These are phyloP conservation scores for Holocentrus rufus DNA, from an alignment of 2,797 vertebrate species.

Conservation along the genomic window DNA sequence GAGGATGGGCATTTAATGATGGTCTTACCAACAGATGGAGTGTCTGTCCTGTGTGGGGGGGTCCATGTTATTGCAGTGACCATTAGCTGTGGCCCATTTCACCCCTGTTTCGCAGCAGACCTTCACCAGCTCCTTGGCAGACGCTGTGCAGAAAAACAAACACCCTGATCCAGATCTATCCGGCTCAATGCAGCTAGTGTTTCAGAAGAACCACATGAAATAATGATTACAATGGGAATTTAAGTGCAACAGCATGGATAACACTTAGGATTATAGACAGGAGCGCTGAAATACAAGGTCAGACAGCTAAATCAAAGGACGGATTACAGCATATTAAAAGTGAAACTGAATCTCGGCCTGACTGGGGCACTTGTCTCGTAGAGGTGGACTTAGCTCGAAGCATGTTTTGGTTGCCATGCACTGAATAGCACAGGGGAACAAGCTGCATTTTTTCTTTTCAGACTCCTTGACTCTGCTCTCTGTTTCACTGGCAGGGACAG, in stretches of 20 bases:
- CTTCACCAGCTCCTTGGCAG: slow-evolving; percentile 87
- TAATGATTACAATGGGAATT: slow-evolving; percentile 10
- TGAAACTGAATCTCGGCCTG: slow-evolving; percentile 26
- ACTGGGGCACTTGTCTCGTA: slow-evolving; percentile 18
- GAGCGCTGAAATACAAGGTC: background rate
- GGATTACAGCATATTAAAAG: slow-evolving; percentile 28
- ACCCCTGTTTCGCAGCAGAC: slow-evolving; percentile 91
- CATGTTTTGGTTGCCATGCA: slow-evolving; percentile 29
- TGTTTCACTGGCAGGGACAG: slow-evolving; percentile 48
- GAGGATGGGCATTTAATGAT: slow-evolving; percentile 27
- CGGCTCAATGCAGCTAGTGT: slow-evolving; percentile 33
- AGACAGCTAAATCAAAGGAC: background rate
- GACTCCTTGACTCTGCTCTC: slow-evolving; percentile 33
- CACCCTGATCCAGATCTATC: slow-evolving; percentile 47
- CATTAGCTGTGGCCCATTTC: slow-evolving; percentile 90
- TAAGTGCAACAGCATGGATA: slow-evolving; percentile 3
- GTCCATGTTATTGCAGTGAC: slow-evolving; percentile 88
- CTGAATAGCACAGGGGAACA: slow-evolving; percentile 33
- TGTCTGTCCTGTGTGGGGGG: slow-evolving; percentile 75
- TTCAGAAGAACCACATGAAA: slow-evolving; percentile 34
- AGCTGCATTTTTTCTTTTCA: slow-evolving; percentile 51
- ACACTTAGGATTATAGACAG: slow-evolving; percentile 19
- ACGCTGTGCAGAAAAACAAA: slow-evolving; percentile 75
- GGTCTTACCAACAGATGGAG: slow-evolving; percentile 89
- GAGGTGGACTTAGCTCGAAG: slow-evolving; percentile 22